Conservation (phyloP, 37 sponge, comb jelly and placozoan genomes). For the Mnemiopsis leidyi region DNA sequence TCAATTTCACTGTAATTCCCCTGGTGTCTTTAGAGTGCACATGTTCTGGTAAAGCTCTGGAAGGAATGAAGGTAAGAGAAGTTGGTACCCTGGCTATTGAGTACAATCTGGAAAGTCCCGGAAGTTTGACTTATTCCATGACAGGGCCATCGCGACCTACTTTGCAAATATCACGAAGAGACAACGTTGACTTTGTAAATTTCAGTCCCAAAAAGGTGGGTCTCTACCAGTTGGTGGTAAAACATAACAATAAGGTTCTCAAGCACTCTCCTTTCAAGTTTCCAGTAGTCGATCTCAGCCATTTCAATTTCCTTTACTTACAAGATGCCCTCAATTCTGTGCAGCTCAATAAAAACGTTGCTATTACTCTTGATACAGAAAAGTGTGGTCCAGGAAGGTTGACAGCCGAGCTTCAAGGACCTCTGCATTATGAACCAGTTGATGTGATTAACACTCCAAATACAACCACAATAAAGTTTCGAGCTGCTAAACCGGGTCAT, state of each 20-base stretch:
- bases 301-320: not conserved
- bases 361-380: not conserved
- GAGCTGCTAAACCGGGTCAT: not conserved
- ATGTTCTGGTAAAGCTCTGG: not conserved
- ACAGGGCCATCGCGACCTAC: not conserved
- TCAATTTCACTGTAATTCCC: constrained; percentile 3
- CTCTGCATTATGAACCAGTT: not conserved
- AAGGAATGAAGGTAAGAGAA: not conserved
- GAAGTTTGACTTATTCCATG: not conserved
- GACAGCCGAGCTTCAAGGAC: not conserved
- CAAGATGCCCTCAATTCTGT: constrained; percentile 15
- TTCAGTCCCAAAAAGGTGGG: not conserved
- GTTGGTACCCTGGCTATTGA: not conserved
- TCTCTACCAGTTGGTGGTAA: not conserved
- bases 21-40: not conserved
- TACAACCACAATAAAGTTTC: not conserved
- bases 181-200: not conserved
- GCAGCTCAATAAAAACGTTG: not conserved
- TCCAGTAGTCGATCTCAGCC: not conserved
- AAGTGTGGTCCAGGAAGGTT: constrained; percentile 11
- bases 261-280: not conserved
- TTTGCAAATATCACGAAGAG: not conserved
- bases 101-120: not conserved
- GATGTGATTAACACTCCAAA: not conserved
- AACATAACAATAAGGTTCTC: not conserved